These are phyloP conservation scores for Cydia fagiglandana DNA, from an alignment of 1,140 invertebrate genomes.

Conservation along the genomic window DNA sequence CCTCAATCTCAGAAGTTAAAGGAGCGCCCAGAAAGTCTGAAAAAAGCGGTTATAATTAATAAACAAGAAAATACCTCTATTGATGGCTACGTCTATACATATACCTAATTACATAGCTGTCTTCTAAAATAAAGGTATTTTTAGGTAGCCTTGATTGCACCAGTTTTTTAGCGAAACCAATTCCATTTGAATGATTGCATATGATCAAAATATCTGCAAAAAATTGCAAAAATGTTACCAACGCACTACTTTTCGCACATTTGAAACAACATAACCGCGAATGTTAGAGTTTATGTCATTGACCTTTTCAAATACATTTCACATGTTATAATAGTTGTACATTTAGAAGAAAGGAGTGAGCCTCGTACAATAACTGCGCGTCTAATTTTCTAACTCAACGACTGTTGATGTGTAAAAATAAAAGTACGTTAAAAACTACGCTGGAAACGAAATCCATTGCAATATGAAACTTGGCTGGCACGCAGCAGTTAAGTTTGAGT, in stretches of 20 bases:
- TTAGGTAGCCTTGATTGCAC: neutral
- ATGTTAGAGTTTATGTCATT: neutral
- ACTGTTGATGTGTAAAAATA: constrained; percentile 1
- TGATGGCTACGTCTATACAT: too few relatives aligned
- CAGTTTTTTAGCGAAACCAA: neutral
- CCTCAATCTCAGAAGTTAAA: too few relatives aligned
- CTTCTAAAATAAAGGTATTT: too few relatives aligned
- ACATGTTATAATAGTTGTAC: constrained; percentile 22
- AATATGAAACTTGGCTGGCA: neutral
- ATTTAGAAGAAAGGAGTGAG: neutral
- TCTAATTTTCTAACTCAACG: constrained; percentile 21
- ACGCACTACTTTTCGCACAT: neutral
- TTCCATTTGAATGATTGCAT: neutral
- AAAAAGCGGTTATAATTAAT: too few relatives aligned
- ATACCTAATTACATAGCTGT: too few relatives aligned
- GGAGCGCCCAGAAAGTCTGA: too few relatives aligned
- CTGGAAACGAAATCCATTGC: neutral
- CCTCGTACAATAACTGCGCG: neutral
- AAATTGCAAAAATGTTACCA: neutral
- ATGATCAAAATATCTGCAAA: neutral
- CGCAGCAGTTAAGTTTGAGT: neutral
- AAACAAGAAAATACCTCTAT: too few relatives aligned
- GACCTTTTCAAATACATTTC: neutral
- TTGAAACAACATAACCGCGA: neutral
- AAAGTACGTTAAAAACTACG: neutral